Base-by-base conservation (phyloP, 2,797 vertebrate genomes). In the Tinamus major region DNA sequence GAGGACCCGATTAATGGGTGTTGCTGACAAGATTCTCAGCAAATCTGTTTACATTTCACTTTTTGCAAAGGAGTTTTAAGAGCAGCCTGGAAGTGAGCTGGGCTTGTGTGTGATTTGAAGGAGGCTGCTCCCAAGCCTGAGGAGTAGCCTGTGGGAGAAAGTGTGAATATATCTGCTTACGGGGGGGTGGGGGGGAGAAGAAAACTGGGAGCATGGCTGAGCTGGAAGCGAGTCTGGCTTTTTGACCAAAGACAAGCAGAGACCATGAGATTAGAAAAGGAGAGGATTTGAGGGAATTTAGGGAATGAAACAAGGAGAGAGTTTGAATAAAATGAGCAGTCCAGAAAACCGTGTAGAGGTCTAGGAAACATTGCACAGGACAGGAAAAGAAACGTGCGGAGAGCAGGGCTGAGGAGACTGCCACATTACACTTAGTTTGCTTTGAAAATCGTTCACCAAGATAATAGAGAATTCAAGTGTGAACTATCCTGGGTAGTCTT, bases 101-200 rank as follows among this genome's bases (percentile, higher is more conserved):
- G 41, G 37, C 11, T 94, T 20, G 5, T 5, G 3, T 2, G 0
- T 46, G 13, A 13, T 74, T 56, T 13, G 12, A 11, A 29, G 20
- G 33, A 5, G 10, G 3, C 51, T 35, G 23, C 46, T 89, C 67
- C 42, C 71, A 62, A 64, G 56, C 19, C 53, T 26, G 31, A 64
- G 7, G 1, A 4, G n/a, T 56, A 64, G 61, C 48, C 3, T 3
- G 39, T 3, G 39, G 56, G 42, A 89, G 69, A 78, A 92, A 44
- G 21, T 9, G 42, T 58, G 24, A 74, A 56, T 31, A 39, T 6
- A 13, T 3, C 0, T 48, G 23, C 33, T 31, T 87, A 1, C n/a
- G 46, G 2, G 17, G 10, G 9, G n/a, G n/a, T n/a, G n/a, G n/a
- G n/a, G n/a, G n/a, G n/a, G n/a, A n/a, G n/a, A 49, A 77, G 17